These are phyloP conservation scores for Xenopus laevis DNA, from an alignment of 2,113 vertebrate genomes.

Conservation along the genomic window DNA sequence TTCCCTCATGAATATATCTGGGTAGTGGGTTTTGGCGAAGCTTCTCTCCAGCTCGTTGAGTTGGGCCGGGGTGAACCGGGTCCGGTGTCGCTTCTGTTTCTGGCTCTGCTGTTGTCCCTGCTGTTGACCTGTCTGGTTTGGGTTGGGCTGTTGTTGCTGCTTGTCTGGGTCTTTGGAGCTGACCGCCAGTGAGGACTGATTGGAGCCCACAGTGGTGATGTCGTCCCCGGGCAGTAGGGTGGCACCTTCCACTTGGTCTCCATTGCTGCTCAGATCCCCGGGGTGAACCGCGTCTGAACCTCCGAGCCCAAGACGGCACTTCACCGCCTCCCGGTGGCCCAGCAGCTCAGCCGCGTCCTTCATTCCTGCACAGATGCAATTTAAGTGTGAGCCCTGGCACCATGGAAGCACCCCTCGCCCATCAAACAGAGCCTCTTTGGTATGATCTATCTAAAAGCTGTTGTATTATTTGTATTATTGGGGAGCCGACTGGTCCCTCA, in stretches of 20 bases:
- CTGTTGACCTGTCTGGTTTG: slow-evolving; percentile 70
- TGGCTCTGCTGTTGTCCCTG: slow-evolving; percentile 77
- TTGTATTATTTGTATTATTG: not conserved
- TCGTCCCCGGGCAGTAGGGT: slow-evolving; percentile 91
- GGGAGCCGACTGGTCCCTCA: too few relatives aligned
- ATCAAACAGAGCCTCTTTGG: not conserved
- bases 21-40: slow-evolving; percentile 95
- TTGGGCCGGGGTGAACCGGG: slow-evolving; percentile 92
- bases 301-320: slow-evolving; percentile 85
- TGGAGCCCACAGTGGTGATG: slow-evolving; percentile 85
- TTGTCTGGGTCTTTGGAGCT: slow-evolving; percentile 91
- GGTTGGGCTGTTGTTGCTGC: slow-evolving; percentile 67
- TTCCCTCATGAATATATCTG: slow-evolving; percentile 94
- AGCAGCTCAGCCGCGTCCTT: slow-evolving; percentile 95
- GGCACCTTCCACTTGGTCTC: slow-evolving; percentile 85
- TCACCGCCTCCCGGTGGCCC: slow-evolving; percentile 90
- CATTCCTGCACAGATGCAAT: slow-evolving; percentile 80
- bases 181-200: slow-evolving; percentile 80
- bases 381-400: slow-evolving; percentile 5
- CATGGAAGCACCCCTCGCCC: not conserved
- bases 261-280: slow-evolving; percentile 86
- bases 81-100: slow-evolving; percentile 93
- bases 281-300: slow-evolving; percentile 84
- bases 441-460: not conserved
- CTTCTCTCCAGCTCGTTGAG: slow-evolving; percentile 93